A percentile compares a stretch with the other conserved stretches of the same genome.
Conservation (phyloP, 2,888 invertebrate genomes). For the Hirtodrosophila trivittata region DNA sequence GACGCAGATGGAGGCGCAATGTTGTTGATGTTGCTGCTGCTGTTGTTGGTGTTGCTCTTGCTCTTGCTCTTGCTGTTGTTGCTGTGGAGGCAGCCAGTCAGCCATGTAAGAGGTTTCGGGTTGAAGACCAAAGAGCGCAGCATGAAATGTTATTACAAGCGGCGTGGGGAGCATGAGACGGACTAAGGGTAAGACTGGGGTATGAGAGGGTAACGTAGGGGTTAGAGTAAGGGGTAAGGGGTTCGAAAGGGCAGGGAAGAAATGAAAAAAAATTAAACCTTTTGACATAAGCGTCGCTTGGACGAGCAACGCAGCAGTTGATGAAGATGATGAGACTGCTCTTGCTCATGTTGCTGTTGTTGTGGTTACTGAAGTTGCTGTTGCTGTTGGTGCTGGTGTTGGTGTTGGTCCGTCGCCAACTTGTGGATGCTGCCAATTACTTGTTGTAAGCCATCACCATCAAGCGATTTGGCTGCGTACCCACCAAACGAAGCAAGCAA, state of each 20-base stretch:
- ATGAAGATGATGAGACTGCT: constrained; percentile 60
- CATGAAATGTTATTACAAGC: constrained; percentile 72
- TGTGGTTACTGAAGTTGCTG: constrained; percentile 41
- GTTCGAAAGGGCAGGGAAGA: not conserved
- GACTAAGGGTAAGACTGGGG: constrained; percentile 5
- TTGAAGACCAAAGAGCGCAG: constrained; percentile 66
- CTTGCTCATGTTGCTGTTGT: constrained; percentile 27
- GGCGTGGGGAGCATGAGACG: constrained; percentile 20
- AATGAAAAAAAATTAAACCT: constrained; percentile 69
- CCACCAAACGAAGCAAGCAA: constrained; percentile 20
- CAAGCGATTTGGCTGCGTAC: constrained; percentile 75
- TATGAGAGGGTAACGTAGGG: not conserved
- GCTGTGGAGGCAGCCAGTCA: constrained; percentile 51
- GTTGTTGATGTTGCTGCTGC: constrained; percentile 16
- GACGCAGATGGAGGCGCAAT: constrained; percentile 58
- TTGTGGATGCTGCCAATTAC: constrained; percentile 77
- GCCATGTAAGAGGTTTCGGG: constrained; percentile 68
- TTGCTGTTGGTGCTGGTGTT: too few relatives aligned
- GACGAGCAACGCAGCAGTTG: constrained; percentile 57
- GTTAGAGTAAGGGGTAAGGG: constrained; percentile 7
- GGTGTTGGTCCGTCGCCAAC: constrained; percentile 48
- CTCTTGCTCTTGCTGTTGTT: constrained; percentile 15
- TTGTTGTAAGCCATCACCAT: constrained; percentile 78
- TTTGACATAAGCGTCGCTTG: constrained; percentile 75
- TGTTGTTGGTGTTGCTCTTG: constrained; percentile 21